Percentiles rank a stretch among this genome's conserved stretches.
These are phyloP conservation scores for Pantherophis vulpinus DNA, from an alignment of 2,797 vertebrate genomes.

Conservation along the genomic window DNA sequence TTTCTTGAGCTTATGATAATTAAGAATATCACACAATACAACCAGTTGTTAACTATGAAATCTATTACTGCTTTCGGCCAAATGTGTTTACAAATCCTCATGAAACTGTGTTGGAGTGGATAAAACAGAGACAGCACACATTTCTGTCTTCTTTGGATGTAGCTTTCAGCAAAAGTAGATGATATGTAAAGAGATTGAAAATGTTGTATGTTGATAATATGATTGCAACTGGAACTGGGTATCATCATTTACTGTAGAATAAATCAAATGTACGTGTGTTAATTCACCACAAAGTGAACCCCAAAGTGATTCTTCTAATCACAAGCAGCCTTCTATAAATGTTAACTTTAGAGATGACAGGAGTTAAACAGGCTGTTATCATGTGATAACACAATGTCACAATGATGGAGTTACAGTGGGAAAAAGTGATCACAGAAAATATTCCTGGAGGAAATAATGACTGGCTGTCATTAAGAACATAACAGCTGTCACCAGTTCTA, in stretches of 20 bases:
- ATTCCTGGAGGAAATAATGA: constrained; percentile 24
- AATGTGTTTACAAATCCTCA: background rate
- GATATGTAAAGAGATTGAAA: background rate
- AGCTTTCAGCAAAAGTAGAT: background rate
- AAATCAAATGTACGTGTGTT: background rate
- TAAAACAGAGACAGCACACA: background rate
- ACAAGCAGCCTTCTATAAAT: background rate
- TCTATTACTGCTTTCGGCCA: background rate
- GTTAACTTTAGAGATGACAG: constrained; percentile 15
- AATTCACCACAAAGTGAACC: background rate
- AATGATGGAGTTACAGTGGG: background rate
- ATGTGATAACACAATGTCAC: constrained; percentile 28
- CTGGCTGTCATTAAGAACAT: constrained; percentile 1
- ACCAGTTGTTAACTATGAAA: background rate
- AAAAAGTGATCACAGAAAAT: constrained; percentile 23
- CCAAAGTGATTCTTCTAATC: constrained; percentile 17
- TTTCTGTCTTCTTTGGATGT: background rate
- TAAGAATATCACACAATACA: background rate
- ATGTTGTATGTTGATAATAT: background rate
- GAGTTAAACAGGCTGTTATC: constrained; percentile 7
- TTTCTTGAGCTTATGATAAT: background rate
- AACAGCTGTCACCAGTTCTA: constrained; percentile 20
- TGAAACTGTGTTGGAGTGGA: background rate
- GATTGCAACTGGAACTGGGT: background rate
- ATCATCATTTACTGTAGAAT: background rate